phyloP scores from a whole-genome alignment of 2,797 vertebrate species.

The Gobio occitaniae region DNA sequence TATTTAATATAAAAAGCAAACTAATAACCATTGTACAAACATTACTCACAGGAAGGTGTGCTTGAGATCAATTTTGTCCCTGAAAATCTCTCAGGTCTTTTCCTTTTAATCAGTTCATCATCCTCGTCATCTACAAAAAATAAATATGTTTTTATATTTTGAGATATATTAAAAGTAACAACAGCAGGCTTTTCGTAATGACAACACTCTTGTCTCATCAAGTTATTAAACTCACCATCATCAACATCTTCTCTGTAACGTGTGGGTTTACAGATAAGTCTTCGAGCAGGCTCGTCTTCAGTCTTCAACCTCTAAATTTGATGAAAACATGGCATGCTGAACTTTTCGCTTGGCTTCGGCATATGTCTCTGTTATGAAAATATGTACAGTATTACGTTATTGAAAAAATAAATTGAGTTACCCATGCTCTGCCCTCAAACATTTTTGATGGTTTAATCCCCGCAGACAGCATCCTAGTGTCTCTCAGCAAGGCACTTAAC shows the following conservation, averaged over 20 bases:
- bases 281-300: not conserved
- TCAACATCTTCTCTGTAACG: not conserved
- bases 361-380: not conserved
- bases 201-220: too few relatives aligned
- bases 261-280: not conserved
- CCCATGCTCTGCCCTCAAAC: not conserved
- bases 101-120: too few relatives aligned
- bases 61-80: too few relatives aligned
- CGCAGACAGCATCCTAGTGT: not conserved
- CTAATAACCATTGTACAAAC: too few relatives aligned
- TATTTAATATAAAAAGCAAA: too few relatives aligned
- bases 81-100: too few relatives aligned
- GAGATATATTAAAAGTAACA: too few relatives aligned
- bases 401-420: not conserved
- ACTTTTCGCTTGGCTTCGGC: not conserved
- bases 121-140: not conserved
- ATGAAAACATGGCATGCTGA: not conserved
- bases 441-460: not conserved
- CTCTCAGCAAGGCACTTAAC: not conserved
- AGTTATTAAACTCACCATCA: too few relatives aligned
- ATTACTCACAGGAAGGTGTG: too few relatives aligned
- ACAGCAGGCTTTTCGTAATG: too few relatives aligned
- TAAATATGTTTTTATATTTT: not conserved
- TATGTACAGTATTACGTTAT: not conserved
- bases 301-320: not conserved